These are phyloP conservation scores for Eulemur macaco DNA, from an alignment of 2,113 vertebrate genomes.

Conservation along the genomic window DNA sequence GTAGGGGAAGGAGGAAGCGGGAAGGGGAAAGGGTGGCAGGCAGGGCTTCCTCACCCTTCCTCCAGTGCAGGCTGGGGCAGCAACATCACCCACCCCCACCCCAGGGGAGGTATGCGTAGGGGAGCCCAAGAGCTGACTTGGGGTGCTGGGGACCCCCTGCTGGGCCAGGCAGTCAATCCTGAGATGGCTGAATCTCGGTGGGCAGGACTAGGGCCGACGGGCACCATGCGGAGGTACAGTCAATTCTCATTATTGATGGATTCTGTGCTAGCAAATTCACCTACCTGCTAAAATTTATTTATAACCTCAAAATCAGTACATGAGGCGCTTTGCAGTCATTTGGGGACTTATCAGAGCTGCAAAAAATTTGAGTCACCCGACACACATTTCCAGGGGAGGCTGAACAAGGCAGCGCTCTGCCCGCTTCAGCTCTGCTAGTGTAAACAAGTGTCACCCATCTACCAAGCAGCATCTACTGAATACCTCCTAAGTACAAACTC, in stretches of 20 bases:
- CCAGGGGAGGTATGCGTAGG: background rate
- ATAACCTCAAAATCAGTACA: background rate
- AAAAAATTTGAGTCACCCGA: background rate
- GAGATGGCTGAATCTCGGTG: background rate
- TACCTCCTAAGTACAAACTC: background rate
- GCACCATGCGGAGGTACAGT: background rate
- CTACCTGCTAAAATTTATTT: background rate
- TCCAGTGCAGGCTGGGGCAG: background rate
- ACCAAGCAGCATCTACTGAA: background rate
- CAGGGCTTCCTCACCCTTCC: conserved; percentile 7
- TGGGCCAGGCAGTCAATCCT: background rate
- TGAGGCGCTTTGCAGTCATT: background rate
- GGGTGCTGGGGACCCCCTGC: background rate
- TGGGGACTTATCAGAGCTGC: background rate
- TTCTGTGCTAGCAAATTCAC: background rate
- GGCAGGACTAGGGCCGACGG: background rate
- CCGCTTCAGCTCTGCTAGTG: background rate
- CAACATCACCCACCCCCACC: background rate
- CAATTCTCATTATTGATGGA: background rate
- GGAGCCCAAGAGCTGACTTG: background rate
- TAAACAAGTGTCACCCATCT: background rate
- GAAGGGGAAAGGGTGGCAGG: background rate
- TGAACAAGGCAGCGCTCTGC: fast-evolving
- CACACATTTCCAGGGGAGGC: background rate
- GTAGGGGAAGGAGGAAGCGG: background rate